Evolutionary conservation across 2,888 invertebrate species (phyloP), one percentile per base, ranked within the genome.

Genomic region (Eurois occulta): DNA sequence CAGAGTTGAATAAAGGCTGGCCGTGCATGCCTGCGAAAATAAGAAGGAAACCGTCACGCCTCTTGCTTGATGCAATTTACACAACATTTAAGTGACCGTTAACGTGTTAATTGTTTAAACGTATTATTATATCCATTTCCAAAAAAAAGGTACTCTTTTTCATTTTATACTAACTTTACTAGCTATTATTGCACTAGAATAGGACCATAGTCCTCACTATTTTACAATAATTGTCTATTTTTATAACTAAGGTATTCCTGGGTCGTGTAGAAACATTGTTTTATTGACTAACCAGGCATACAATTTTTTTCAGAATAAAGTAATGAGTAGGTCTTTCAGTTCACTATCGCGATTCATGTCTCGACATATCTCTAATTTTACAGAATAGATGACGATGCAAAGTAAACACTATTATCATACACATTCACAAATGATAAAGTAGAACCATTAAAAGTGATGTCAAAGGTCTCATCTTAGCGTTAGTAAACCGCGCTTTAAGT

Each of bases 1-100:
- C 96, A 0, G 95, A 92, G 82, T 96, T 96, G 43, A 86, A 93
- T 28, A 96, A 88, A 7, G 96, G 96, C 78, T 87, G 87, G 0
- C 96, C 96, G 58, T 96, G 96, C 96, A 96, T 96, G 43, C 96
- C 96, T 96, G 91, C 21, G 41, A 92, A 93, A 69, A 58, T 38
- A 21, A 3, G 38, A 73, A 66, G 21, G 18, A 67, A 62, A 58
- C n/a, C 10, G 69, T 80, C 43, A 78, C 58, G 35, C 48, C 3
- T 43, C 48, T 28, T 66, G 58, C 24, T 81, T 73, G 41, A 65
- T 58, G 10, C 28, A 28, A 80, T 41, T 65, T 4, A 73, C 73
- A 80, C 48, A 64, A 64, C 5, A 80, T 58, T 65, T 58, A 32
- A 71, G 55, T 71, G 32, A 70, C 46, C n/a, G 38, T 70, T 58